Evolutionary conservation across 30 jellyfish, hydroid and myxozoan species (phyloP).

Genomic region (Catostylus mosaicus): DNA sequence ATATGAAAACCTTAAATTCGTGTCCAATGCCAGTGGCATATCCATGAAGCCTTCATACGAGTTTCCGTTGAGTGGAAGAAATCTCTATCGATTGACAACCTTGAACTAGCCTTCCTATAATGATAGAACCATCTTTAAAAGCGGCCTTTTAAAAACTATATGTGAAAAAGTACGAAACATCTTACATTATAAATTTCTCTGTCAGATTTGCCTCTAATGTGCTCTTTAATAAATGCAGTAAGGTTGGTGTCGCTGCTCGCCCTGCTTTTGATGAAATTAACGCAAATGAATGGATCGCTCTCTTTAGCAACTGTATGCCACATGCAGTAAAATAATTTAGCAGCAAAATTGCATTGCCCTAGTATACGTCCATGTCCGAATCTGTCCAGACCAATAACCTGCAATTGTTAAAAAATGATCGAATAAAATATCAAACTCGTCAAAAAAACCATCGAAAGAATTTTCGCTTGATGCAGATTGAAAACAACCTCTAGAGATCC

Average conservation of each 20-base stretch:
- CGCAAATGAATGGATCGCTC: conserved; percentile 55
- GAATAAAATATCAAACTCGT: neutral
- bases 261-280: conserved; percentile 40
- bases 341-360: conserved; percentile 73
- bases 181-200: conserved; percentile 45
- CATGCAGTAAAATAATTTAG: conserved; percentile 72
- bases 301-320: conserved; percentile 77
- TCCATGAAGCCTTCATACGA: too few relatives aligned
- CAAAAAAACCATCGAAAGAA: neutral
- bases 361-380: conserved; percentile 67
- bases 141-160: neutral
- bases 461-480: neutral
- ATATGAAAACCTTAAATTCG: too few relatives aligned
- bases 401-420: neutral
- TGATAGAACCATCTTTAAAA: neutral
- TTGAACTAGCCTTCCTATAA: neutral
- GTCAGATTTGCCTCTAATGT: conserved; percentile 53
- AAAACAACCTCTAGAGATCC: neutral
- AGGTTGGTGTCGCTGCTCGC: neutral
- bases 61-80: too few relatives aligned
- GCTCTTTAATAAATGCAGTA: conserved; percentile 34
- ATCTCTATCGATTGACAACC: too few relatives aligned
- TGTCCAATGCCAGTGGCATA: too few relatives aligned
- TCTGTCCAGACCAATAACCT: conserved; percentile 73
- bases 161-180: neutral